These are phyloP conservation scores for Acanthacorydalis orientalis DNA, from an alignment of 2,888 invertebrate genomes.

Conservation along the genomic window DNA sequence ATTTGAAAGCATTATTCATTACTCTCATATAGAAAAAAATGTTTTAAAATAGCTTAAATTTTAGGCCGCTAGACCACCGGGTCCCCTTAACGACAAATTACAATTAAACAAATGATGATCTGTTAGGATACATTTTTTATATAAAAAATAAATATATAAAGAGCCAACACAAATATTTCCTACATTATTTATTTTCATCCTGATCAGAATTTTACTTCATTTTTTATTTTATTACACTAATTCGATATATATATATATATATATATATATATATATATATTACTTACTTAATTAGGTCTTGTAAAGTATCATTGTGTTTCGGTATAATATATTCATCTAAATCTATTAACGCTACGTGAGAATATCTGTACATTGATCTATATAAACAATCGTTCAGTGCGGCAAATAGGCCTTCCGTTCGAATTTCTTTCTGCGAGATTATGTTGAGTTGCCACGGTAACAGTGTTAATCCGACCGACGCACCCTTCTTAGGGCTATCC, in stretches of 20 bases:
- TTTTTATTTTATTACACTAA: too few relatives aligned
- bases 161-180: too few relatives aligned
- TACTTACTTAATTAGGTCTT: conserved; percentile 48
- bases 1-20: too few relatives aligned
- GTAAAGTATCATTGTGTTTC: conserved; percentile 56
- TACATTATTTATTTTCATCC: too few relatives aligned
- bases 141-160: too few relatives aligned
- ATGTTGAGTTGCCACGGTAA: conserved; percentile 76
- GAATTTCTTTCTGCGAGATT: conserved; percentile 75
- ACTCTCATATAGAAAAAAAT: too few relatives aligned
- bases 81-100: background rate
- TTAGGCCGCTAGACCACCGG: too few relatives aligned
- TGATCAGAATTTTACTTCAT: too few relatives aligned
- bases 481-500: conserved; percentile 18
- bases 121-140: too few relatives aligned
- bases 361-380: conserved; percentile 69
- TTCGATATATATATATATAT: background rate
- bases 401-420: conserved; percentile 83
- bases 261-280: background rate
- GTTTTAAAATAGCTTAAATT: too few relatives aligned
- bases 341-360: conserved; percentile 71
- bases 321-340: conserved; percentile 82
- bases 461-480: conserved; percentile 46
- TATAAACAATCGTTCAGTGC: conserved; percentile 88
- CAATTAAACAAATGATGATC: too few relatives aligned